Evolutionary conservation across 2,888 invertebrate species (phyloP), one percentile per base, ranked within the genome.

Genomic region (Coelinius sp.): DNA sequence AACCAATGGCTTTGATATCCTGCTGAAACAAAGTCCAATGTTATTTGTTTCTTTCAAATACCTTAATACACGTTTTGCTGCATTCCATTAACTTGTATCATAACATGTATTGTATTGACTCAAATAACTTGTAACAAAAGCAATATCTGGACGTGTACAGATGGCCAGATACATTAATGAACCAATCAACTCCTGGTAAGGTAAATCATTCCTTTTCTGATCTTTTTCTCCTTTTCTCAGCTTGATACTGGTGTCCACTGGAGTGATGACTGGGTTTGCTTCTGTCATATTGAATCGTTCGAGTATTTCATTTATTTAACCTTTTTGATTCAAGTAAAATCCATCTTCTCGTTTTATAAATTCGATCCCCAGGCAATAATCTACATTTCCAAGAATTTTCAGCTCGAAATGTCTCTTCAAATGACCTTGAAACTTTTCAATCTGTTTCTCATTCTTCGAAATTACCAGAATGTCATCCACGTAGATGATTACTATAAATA

Each of bases 291-390:
- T 46, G 27, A 62, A 71, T 25, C 52, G 31, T 8, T 71, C 49
- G 2, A 71, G 67, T 17, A 71, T 52, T 17, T 67, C 27, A 14
- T 14, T 63, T 3, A 62, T 67, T 22, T 52, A 62, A 49, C 67
- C 62, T 31, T 44, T 27, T 25, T 65, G 65, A 70, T 52, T 46
- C 65, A 65, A 44, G 0, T 22, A 20, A 24, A 38, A 12, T 10
- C n/a, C 22, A 25, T 59, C 49, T 35, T 66, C 14, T 8, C 25
- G 17, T 41, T 31, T 38, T 22, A 41, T 27, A 35, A 80, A 77
- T 71, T 79, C 76, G 1, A 81, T 76, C 35, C 77, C 79, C 17
- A 80, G 69, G 67, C 77, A 79, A 64, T 76, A 67, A 20, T 56
- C 66, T 4, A 69, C 74, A 44, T 74, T 68, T 17, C 76, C 79